Base-by-base conservation (phyloP, 2,888 invertebrate genomes). In the Hyppa rectilinea region DNA sequence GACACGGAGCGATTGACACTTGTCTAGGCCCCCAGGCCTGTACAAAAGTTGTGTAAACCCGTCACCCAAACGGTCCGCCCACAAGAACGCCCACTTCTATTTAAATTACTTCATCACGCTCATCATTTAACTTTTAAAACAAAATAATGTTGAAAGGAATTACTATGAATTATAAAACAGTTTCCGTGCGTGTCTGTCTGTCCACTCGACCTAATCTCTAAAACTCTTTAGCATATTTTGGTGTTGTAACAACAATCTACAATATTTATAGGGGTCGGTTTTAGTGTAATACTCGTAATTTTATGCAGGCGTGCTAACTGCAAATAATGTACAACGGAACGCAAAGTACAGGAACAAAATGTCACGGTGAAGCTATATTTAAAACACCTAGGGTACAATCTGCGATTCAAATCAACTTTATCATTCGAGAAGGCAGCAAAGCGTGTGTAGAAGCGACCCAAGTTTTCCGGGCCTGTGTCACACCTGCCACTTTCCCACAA, bases 401-500 rank as follows among this genome's bases (percentile, higher is more conserved):
- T 94, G 94, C 89, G 93, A 94, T 95, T 94, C 94, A 95, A 95
- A 95, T 95, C 91, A 93, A 95, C 92, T 95, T 95, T 92, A 93
- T 94, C 92, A 94, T 92, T 92, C 88, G 91, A 88, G 93, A 92
- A 93, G 93, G 94, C 94, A 94, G 95, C 95, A 94, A 93, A 92
- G 90, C 93, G 94, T 94, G 88, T 94, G 93, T 92, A 91, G 88
- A 85, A 84, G 85, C 81, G 87, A 87, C 84, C 88, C 89, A 94
- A 94, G 93, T 94, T 94, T 90, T 88, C 89, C 91, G 88, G 86
- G 89, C 87, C 87, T 84, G 91, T 80, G 92, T 85, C 92, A 91
- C 95, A 95, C 95, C 95, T 95, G 95, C 91, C 89, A 86, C 92
- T 89, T 92, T 95, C 95, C 95, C 95, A 95, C 95, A 94, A 94